Conservation (phyloP, 2,888 invertebrate species). For the Drosophila leonis region DNA sequence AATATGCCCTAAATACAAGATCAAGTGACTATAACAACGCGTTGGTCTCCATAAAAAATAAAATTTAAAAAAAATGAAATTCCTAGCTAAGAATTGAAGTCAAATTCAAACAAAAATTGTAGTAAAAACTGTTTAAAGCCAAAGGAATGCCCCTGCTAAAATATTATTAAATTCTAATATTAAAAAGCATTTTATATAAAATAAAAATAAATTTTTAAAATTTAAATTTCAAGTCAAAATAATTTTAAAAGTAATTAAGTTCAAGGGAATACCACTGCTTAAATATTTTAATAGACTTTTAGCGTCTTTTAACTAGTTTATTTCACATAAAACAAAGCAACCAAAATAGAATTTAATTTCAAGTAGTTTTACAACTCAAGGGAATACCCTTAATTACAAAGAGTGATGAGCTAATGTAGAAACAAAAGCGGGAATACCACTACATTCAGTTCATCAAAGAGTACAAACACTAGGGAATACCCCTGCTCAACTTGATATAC, state of each 20-base stretch:
- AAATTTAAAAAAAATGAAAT: not conserved
- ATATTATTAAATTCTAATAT: too few relatives aligned
- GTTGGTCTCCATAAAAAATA: not conserved
- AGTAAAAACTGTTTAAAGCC: not conserved
- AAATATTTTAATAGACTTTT: too few relatives aligned
- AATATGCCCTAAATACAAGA: conserved; percentile 28
- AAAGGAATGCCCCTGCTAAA: not conserved
- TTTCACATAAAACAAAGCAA: not conserved
- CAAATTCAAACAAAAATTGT: not conserved
- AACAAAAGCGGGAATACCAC: not conserved
- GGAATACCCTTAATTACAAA: not conserved
- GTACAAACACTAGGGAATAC: too few relatives aligned
- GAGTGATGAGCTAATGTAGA: not conserved
- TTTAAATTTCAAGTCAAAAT: not conserved
- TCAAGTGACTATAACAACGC: not conserved
- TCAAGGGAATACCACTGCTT: too few relatives aligned
- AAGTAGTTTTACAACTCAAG: not conserved
- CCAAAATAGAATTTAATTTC: not conserved
- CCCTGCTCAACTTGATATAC: not conserved
- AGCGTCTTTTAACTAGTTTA: not conserved
- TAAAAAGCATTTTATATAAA: too few relatives aligned
- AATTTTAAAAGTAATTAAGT: not conserved
- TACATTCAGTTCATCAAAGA: too few relatives aligned
- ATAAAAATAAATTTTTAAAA: not conserved
- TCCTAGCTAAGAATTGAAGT: too few relatives aligned